Evolutionary conservation across 2,888 invertebrate genomes (phyloP).

Genomic region (Vanessa cardui): DNA sequence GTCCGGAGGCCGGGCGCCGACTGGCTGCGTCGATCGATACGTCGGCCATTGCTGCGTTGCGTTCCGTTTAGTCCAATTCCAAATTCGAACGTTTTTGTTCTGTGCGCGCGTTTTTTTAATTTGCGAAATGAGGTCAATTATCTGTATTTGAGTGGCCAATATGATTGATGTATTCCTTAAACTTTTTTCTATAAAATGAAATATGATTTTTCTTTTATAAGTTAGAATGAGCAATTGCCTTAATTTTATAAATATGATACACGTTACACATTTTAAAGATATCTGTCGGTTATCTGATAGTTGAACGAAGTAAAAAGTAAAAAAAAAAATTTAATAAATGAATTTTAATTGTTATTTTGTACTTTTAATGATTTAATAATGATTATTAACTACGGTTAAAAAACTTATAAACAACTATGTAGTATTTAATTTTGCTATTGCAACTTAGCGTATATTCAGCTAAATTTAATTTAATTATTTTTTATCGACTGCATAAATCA

Average conservation of each 20-base stretch:
- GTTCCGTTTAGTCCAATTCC: constrained; percentile 64
- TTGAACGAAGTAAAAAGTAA: neutral
- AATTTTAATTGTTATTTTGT: neutral
- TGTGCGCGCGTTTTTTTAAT: constrained; percentile 40
- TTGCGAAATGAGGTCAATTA: constrained; percentile 27
- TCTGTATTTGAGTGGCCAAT: constrained; percentile 11
- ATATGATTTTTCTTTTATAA: neutral
- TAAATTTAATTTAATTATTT: no score
- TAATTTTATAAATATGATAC: neutral
- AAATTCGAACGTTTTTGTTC: constrained; percentile 46
- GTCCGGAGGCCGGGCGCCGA: constrained; percentile 71
- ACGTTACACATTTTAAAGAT: neutral
- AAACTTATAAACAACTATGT: no score
- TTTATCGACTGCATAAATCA: no score
- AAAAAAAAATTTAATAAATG: neutral
- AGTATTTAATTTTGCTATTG: no score
- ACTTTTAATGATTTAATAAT: neutral
- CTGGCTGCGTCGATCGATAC: constrained; percentile 78
- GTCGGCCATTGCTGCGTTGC: constrained; percentile 68
- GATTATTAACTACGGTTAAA: no score
- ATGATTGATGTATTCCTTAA: constrained; percentile 12
- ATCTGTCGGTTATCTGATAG: neutral
- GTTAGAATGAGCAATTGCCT: neutral
- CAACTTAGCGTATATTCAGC: no score
- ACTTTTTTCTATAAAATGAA: neutral